Conservation (phyloP, 2,797 vertebrate species). For the Lithobates sylvaticus region DNA sequence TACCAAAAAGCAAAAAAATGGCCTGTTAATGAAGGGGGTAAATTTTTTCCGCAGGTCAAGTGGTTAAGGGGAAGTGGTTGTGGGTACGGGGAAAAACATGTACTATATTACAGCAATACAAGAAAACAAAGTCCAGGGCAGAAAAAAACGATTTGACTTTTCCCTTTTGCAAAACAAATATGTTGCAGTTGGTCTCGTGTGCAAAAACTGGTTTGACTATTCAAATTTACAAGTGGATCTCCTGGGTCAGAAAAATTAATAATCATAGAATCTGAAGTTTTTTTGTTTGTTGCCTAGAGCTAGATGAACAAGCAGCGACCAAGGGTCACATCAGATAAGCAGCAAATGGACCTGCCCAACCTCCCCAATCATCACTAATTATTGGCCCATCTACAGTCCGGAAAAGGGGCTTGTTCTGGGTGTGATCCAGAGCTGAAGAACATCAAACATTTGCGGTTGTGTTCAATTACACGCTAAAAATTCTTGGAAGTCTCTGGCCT, state of each 20-base stretch:
- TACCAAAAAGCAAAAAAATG: no score
- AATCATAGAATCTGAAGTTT: not conserved
- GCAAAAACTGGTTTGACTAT: no score
- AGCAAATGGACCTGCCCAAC: not conserved
- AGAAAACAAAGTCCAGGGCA: no score
- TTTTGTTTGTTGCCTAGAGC: not conserved
- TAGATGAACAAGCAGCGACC: not conserved
- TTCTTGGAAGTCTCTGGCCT: constrained; percentile 33
- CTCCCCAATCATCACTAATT: not conserved
- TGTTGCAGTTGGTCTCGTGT: no score
- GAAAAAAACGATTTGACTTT: no score
- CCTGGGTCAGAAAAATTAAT: not conserved
- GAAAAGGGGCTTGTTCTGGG: not conserved
- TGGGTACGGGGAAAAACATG: no score
- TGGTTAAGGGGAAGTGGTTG: no score
- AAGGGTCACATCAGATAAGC: not conserved
- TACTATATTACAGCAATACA: no score
- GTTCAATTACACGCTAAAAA: not conserved
- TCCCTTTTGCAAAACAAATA: no score
- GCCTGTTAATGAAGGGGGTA: no score
- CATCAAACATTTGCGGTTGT: constrained; percentile 11
- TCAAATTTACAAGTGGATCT: not conserved
- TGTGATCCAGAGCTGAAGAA: not conserved
- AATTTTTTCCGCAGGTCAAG: no score
- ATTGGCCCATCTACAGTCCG: not conserved